phyloP scores from a whole-genome alignment of 1,140 invertebrate genomes.

The Oreohelix idahoensis region DNA sequence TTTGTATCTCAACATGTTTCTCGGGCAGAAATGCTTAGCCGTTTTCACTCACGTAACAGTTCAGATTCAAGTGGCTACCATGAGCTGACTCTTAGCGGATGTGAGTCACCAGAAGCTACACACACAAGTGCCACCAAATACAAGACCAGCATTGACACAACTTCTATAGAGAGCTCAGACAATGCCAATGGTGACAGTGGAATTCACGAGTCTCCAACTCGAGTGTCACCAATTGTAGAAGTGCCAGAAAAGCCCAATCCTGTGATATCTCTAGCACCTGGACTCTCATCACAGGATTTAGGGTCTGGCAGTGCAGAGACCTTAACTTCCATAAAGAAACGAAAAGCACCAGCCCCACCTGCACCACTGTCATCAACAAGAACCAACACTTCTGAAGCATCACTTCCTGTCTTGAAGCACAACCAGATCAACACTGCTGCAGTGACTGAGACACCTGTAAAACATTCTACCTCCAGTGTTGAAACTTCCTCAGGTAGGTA shows the following conservation, averaged over 20 bases:
- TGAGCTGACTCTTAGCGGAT: slow-evolving; percentile 81
- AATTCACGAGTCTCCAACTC: slow-evolving; percentile 51
- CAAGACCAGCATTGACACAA: slow-evolving; percentile 61
- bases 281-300: not conserved
- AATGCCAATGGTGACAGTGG: slow-evolving; percentile 60
- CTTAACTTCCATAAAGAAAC: slow-evolving; percentile 54
- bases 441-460: not conserved
- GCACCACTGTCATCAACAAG: slow-evolving; percentile 18
- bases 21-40: slow-evolving; percentile 40
- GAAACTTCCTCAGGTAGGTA: not conserved
- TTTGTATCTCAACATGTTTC: not conserved
- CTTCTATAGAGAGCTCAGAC: slow-evolving; percentile 63
- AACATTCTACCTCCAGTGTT: not conserved
- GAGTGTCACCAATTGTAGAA: slow-evolving; percentile 33
- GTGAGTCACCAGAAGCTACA: slow-evolving; percentile 63
- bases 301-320: slow-evolving; percentile 29
- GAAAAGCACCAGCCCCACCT: slow-evolving; percentile 62
- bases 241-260: slow-evolving; percentile 15
- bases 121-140: slow-evolving; percentile 41
- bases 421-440: not conserved
- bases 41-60: slow-evolving; percentile 81
- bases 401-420: not conserved
- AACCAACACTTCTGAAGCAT: not conserved
- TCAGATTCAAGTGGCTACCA: slow-evolving; percentile 85
- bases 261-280: not conserved